These are phyloP conservation scores for Eutrigla gurnardus DNA, from an alignment of 2,797 vertebrate genomes.

Conservation along the genomic window DNA sequence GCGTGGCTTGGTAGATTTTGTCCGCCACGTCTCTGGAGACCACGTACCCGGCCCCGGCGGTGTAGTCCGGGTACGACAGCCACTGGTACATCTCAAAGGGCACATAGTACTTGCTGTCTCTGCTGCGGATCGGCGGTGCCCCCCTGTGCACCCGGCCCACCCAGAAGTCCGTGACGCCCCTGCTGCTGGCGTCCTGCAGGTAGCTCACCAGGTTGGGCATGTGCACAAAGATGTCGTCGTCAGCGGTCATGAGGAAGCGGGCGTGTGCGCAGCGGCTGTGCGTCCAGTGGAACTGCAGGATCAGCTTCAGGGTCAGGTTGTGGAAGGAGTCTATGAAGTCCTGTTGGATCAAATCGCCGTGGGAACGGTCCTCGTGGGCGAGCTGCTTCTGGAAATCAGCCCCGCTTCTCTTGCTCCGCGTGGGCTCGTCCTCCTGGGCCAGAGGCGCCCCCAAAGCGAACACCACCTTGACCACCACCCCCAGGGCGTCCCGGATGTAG, in stretches of 20 bases:
- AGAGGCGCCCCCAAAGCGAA: conserved; percentile 89
- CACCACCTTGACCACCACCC: conserved; percentile 90
- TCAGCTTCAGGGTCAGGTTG: conserved; percentile 95
- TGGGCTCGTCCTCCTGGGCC: conserved; percentile 20
- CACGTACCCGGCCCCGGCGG: conserved; percentile 93
- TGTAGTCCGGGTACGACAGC: conserved; percentile 95
- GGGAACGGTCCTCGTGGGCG: conserved; percentile 82
- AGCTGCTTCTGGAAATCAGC: conserved; percentile 79
- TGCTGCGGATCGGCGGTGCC: conserved; percentile 89
- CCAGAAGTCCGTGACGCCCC: conserved; percentile 89
- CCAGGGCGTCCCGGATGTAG: conserved; percentile 82
- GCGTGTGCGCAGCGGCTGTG: conserved; percentile 90
- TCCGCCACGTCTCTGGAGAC: conserved; percentile 90
- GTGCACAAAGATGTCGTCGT: conserved; percentile 97
- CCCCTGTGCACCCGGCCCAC: conserved; percentile 92
- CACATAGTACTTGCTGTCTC: conserved; percentile 94
- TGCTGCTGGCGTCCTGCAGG: conserved; percentile 83
- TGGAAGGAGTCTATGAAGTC: conserved; percentile 96
- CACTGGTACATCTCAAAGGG: conserved; percentile 93
- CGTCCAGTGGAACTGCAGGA: conserved; percentile 94
- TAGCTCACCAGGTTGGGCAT: conserved; percentile 94
- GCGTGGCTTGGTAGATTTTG: conserved; percentile 90
- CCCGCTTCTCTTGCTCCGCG: conserved; percentile 31
- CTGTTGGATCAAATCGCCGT: conserved; percentile 93
- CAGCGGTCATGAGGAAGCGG: conserved; percentile 94